These are phyloP conservation scores for Metopolophium dirhodum DNA, from an alignment of 1,140 invertebrate species.

Conservation along the genomic window DNA sequence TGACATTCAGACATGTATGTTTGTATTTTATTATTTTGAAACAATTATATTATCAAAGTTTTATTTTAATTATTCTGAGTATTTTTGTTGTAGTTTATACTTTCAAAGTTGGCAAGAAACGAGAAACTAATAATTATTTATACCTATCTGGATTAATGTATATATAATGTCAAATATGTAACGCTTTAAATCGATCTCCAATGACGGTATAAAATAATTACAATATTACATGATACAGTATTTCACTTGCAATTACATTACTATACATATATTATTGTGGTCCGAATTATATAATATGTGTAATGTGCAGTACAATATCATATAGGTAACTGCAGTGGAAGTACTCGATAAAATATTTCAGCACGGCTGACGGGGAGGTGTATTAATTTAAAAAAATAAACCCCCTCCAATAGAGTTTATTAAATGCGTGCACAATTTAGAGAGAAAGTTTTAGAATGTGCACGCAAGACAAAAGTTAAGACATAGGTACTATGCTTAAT, in stretches of 20 bases:
- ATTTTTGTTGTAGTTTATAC: background rate
- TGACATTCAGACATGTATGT: background rate
- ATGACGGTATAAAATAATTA: background rate
- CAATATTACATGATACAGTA: background rate
- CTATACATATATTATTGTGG: no score
- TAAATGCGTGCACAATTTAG: background rate
- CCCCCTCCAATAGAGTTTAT: background rate
- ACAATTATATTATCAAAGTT: background rate
- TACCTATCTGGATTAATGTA: background rate
- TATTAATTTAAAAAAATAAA: background rate
- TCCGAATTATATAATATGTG: no score
- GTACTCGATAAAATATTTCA: no score
- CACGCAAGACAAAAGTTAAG: background rate
- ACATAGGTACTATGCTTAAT: background rate
- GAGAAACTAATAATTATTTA: constrained; percentile 3
- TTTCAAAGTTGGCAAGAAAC: background rate
- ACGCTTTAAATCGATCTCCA: background rate
- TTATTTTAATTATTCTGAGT: background rate
- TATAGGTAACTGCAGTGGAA: no score
- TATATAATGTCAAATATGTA: background rate
- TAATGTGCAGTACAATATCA: no score
- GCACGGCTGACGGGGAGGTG: no score
- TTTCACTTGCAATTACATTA: background rate
- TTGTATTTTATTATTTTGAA: background rate
- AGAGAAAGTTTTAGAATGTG: background rate